phyloP scores from a whole-genome alignment of 2,113 vertebrate species.

The Megatriorchis doriae region DNA sequence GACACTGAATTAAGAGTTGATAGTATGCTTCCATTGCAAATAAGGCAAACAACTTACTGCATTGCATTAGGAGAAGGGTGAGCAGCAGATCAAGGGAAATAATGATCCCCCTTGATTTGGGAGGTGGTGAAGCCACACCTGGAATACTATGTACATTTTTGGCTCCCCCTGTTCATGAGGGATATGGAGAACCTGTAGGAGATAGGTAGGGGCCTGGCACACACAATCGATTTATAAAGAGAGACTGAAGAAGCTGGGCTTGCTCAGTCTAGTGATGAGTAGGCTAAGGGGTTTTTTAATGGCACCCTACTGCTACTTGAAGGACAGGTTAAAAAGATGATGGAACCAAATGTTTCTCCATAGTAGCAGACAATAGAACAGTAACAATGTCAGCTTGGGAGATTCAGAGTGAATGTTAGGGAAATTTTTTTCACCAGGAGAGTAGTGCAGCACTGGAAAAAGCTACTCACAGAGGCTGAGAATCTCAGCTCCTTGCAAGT shows the following conservation, averaged over 20 bases:
- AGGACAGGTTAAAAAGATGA: neutral
- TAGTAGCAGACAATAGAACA: neutral
- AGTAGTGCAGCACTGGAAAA: neutral
- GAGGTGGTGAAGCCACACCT: neutral
- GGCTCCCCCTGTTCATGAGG: neutral
- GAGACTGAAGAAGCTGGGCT: neutral
- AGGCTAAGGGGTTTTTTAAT: neutral
- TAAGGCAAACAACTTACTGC: neutral
- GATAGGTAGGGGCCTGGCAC: neutral
- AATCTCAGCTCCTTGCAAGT: neutral
- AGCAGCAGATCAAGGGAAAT: neutral
- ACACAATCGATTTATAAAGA: neutral
- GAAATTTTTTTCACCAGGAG: neutral
- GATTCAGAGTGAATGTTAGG: neutral
- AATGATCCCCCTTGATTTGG: neutral
- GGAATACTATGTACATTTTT: neutral
- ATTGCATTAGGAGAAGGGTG: neutral
- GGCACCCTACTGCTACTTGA: neutral
- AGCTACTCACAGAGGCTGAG: neutral
- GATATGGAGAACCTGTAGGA: neutral
- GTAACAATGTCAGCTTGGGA: neutral
- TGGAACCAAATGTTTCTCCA: neutral
- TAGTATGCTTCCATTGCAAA: neutral
- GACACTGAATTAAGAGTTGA: neutral
- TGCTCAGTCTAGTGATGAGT: neutral